phyloP scores from a whole-genome alignment of 1,140 invertebrate genomes.

The Calephelis nemesis region DNA sequence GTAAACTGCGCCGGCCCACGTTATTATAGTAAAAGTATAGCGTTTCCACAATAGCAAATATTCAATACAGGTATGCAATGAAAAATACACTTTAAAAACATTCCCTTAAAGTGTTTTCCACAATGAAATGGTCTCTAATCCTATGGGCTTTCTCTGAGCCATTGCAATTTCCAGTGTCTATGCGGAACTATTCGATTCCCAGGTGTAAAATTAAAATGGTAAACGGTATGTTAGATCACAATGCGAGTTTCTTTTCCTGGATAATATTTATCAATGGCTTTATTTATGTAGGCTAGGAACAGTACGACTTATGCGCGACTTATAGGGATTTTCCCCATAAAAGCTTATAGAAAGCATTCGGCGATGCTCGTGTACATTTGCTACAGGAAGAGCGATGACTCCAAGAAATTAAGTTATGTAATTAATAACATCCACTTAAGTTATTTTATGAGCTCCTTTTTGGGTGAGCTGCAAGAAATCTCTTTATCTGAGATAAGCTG shows the following conservation, averaged over 20 bases:
- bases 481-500: no score
- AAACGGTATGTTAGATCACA: slow-evolving; percentile 13
- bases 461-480: no score
- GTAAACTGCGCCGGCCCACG: slow-evolving; percentile 23
- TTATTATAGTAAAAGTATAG: slow-evolving; percentile 58
- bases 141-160: slow-evolving; percentile 16
- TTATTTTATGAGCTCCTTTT: no score
- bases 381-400: no score
- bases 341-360: no score
- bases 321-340: no score
- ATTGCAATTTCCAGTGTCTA: slow-evolving; percentile 3
- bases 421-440: no score
- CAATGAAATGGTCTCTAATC: background rate
- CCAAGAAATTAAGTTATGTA: no score
- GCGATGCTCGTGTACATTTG: no score
- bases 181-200: slow-evolving; percentile 18
- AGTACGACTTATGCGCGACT: background rate
- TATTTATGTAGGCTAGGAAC: background rate
- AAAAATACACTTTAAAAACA: background rate
- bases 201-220: slow-evolving; percentile 13
- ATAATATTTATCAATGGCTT: background rate
- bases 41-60: background rate
- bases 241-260: slow-evolving; percentile 13
- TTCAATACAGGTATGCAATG: background rate
- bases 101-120: background rate